phyloP scores from a whole-genome alignment of 2,797 vertebrate genomes.

The Crocodylus rhombifer region DNA sequence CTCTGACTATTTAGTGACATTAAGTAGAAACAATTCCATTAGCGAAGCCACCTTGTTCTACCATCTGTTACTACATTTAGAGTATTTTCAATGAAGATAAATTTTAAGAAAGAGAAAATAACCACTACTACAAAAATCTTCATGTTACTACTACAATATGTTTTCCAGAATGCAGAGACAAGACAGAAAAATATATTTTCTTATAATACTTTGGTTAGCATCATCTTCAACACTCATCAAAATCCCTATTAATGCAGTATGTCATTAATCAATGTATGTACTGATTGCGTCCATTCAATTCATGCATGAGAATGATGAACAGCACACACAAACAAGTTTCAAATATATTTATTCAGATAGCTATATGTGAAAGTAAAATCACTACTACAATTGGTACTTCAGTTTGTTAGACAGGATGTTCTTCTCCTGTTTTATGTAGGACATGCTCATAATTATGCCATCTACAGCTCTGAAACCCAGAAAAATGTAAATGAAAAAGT shows the following conservation, averaged over 20 bases:
- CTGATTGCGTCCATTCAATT: conserved; percentile 55
- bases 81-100: neutral
- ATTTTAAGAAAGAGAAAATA: conserved; percentile 4
- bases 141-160: neutral
- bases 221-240: conserved; percentile 19
- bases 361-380: conserved; percentile 75
- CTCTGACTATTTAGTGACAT: conserved; percentile 19
- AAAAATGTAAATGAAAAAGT: conserved; percentile 65
- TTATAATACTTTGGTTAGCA: conserved; percentile 41
- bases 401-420: conserved; percentile 63
- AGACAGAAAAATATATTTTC: conserved; percentile 31
- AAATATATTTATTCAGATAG: conserved; percentile 68
- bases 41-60: conserved; percentile 4
- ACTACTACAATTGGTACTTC: conserved; percentile 56
- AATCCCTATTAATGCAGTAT: conserved; percentile 50
- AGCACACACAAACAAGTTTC: conserved; percentile 66
- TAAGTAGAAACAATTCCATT: conserved; percentile 9
- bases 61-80: neutral
- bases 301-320: conserved; percentile 54
- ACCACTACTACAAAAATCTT: neutral
- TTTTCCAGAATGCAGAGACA: conserved; percentile 8
- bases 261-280: conserved; percentile 58
- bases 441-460: conserved; percentile 66
- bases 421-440: conserved; percentile 71
- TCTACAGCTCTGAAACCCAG: conserved; percentile 60